These are phyloP conservation scores for Acyrthosiphon pisum DNA, from an alignment of 1,140 invertebrate genomes.

Conservation along the genomic window DNA sequence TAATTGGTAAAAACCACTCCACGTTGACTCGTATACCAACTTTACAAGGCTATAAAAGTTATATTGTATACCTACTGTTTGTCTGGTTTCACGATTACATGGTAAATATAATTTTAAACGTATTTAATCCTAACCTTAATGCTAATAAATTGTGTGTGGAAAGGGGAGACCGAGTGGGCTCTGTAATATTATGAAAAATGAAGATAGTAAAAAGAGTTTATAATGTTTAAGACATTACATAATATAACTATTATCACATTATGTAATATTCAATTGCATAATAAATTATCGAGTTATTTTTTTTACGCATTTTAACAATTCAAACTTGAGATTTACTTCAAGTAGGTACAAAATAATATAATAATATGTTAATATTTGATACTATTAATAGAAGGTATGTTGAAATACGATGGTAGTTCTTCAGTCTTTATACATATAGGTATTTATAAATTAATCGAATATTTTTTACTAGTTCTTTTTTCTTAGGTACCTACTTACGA, in stretches of 20 bases:
- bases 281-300: not conserved
- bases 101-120: not conserved
- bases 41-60: not conserved
- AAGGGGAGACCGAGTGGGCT: not conserved
- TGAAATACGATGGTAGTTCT: not conserved
- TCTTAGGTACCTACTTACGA: not conserved
- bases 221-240: not conserved
- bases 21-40: not conserved
- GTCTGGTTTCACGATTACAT: not conserved
- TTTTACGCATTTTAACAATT: not conserved
- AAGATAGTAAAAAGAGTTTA: slow-evolving; percentile 5
- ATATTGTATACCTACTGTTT: not conserved
- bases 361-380: not conserved
- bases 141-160: not conserved
- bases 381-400: not conserved
- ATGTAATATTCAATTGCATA: not conserved
- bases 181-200: not conserved
- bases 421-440: not conserved
- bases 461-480: not conserved
- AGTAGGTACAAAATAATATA: not conserved
- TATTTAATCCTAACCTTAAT: not conserved
- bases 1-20: not conserved
- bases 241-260: not conserved
- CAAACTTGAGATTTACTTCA: not conserved
- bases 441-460: not conserved